phyloP scores from a whole-genome alignment of 2,113 vertebrate genomes.

The Oncorhynchus kisutch region DNA sequence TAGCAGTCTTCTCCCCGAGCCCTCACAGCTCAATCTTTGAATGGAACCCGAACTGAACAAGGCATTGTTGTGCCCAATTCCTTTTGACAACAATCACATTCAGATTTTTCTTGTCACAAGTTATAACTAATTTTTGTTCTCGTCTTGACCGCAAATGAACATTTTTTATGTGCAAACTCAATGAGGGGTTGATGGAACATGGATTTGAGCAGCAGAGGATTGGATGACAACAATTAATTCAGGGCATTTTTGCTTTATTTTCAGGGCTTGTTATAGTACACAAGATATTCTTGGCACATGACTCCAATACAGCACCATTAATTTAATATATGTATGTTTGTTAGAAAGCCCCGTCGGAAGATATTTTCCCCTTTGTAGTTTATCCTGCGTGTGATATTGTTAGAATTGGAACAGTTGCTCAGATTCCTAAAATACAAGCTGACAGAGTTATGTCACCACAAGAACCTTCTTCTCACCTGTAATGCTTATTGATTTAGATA shows the following conservation, averaged over 20 bases:
- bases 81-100: conserved; percentile 97
- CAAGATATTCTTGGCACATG: conserved; percentile 45
- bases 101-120: conserved; percentile 86
- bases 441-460: conserved; percentile 32
- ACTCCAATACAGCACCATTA: conserved; percentile 33
- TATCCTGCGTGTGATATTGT: conserved; percentile 33
- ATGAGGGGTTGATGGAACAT: conserved; percentile 9
- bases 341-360: conserved; percentile 41
- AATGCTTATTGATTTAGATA: conserved; percentile 51
- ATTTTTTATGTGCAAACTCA: conserved; percentile 47
- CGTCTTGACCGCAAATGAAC: conserved; percentile 55
- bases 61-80: conserved; percentile 83
- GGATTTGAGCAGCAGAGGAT: no score
- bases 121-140: conserved; percentile 74
- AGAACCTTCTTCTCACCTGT: conserved; percentile 47
- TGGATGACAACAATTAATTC: conserved; percentile 39
- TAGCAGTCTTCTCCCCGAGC: conserved; percentile 77
- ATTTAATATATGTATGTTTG: conserved; percentile 54
- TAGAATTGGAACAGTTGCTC: conserved; percentile 25
- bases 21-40: conserved; percentile 83
- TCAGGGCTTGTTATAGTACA: conserved; percentile 23
- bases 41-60: conserved; percentile 85
- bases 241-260: conserved; percentile 30
- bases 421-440: conserved; percentile 22
- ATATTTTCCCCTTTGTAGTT: conserved; percentile 25